Evolutionary conservation across 2,113 vertebrate species (phyloP).

Genomic region (Dromiciops gliroides): DNA sequence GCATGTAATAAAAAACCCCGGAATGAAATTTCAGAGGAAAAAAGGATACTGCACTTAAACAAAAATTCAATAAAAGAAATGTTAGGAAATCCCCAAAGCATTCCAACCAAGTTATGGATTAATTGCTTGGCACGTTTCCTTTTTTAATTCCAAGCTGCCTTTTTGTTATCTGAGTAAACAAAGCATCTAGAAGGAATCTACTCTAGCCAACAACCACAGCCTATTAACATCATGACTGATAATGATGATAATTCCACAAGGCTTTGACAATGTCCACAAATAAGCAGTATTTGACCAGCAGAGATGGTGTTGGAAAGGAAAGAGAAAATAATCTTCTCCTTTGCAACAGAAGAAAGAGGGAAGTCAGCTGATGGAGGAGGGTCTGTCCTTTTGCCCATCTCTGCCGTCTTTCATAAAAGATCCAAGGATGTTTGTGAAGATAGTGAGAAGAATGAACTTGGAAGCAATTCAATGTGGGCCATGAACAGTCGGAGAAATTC

Average conservation of each 20-base stretch:
- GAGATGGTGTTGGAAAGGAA: neutral
- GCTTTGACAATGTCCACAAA: constrained; percentile 30
- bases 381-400: neutral
- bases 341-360: constrained; percentile 20
- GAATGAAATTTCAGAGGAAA: constrained; percentile 71
- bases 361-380: neutral
- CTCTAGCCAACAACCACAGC: constrained; percentile 51
- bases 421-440: neutral
- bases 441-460: neutral
- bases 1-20: constrained; percentile 71
- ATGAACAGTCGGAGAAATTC: constrained; percentile 17
- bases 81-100: constrained; percentile 66
- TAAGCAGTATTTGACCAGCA: constrained; percentile 42
- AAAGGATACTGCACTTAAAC: constrained; percentile 70
- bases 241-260: constrained; percentile 67
- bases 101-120: constrained; percentile 73
- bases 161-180: constrained; percentile 71
- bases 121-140: constrained; percentile 79
- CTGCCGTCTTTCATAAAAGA: neutral
- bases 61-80: constrained; percentile 68
- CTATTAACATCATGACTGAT: constrained; percentile 69
- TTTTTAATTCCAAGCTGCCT: constrained; percentile 74
- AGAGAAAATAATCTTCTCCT: neutral
- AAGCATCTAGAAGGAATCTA: constrained; percentile 62
- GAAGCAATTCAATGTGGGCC: neutral